These are phyloP conservation scores for Corydoras maculifer DNA, from an alignment of 2,113 vertebrate species.

Conservation along the genomic window DNA sequence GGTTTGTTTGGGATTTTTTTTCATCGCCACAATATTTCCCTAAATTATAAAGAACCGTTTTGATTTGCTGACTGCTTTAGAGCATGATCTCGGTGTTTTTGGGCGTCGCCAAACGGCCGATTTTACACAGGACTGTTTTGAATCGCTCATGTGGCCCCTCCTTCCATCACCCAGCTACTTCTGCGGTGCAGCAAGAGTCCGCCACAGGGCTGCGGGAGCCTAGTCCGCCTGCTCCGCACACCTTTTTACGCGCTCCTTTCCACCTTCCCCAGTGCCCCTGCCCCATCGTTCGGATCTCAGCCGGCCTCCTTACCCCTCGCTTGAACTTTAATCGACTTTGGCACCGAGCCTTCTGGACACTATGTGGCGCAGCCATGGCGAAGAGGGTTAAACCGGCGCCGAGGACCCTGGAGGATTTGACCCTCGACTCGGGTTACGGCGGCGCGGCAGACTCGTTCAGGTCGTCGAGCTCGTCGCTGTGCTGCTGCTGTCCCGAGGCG, in stretches of 20 bases:
- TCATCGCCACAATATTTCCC: no score
- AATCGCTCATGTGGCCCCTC: no score
- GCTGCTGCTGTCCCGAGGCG: conserved; percentile 90
- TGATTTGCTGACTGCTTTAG: no score
- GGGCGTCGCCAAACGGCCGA: no score
- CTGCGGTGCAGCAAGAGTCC: conserved; percentile 40
- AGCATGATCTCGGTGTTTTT: no score
- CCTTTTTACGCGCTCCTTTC: not conserved
- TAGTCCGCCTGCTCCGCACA: conserved; percentile 13
- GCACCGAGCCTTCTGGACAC: conserved; percentile 56
- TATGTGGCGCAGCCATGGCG: conserved; percentile 93
- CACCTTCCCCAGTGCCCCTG: not conserved
- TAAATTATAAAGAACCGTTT: no score
- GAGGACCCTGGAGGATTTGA: conserved; percentile 96
- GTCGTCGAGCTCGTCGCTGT: conserved; percentile 95
- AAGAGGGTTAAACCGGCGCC: conserved; percentile 87
- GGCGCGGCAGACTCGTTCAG: conserved; percentile 94
- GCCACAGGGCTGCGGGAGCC: conserved; percentile 27
- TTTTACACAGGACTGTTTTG: conserved; percentile 49
- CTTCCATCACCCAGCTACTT: conserved; percentile 31
- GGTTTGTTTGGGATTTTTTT: no score
- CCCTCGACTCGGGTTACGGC: conserved; percentile 98
- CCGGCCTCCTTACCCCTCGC: not conserved
- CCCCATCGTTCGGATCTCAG: not conserved
- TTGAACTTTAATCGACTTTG: conserved; percentile 11